phyloP scores from a whole-genome alignment of 2,888 invertebrate species.

The Ormyrus pomaceus region DNA sequence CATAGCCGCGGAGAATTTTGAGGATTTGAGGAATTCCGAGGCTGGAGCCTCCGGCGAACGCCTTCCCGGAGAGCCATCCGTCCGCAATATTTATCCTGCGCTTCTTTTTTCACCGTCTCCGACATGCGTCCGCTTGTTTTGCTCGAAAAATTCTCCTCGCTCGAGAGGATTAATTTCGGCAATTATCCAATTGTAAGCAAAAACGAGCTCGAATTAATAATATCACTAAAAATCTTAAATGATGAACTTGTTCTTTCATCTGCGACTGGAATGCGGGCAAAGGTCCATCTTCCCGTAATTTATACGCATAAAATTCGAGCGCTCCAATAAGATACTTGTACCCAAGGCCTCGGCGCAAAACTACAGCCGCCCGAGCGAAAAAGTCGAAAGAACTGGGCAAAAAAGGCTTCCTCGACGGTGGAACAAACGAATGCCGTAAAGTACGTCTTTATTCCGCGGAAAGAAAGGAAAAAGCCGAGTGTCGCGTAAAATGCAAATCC shows the following conservation, averaged over 20 bases:
- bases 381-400: not conserved
- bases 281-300: too few relatives aligned
- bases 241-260: too few relatives aligned
- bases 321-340: not conserved
- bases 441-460: constrained; percentile 3
- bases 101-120: not conserved
- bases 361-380: not conserved
- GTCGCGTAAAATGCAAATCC: constrained; percentile 36
- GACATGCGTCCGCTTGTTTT: too few relatives aligned
- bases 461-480: not conserved
- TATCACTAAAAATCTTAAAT: too few relatives aligned
- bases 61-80: constrained; percentile 20
- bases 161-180: too few relatives aligned
- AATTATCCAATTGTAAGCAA: too few relatives aligned
- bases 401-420: constrained; percentile 27
- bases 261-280: too few relatives aligned
- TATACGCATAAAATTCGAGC: not conserved
- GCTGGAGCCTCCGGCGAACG: not conserved
- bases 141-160: too few relatives aligned
- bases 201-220: too few relatives aligned
- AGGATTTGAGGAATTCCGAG: constrained; percentile 23
- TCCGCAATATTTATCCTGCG: not conserved
- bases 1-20: constrained; percentile 26
- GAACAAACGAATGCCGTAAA: constrained; percentile 8
- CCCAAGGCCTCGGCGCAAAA: not conserved